Evolutionary conservation across 2,797 vertebrate species (phyloP).

Genomic region (Sternarchorhynchus goeldii): DNA sequence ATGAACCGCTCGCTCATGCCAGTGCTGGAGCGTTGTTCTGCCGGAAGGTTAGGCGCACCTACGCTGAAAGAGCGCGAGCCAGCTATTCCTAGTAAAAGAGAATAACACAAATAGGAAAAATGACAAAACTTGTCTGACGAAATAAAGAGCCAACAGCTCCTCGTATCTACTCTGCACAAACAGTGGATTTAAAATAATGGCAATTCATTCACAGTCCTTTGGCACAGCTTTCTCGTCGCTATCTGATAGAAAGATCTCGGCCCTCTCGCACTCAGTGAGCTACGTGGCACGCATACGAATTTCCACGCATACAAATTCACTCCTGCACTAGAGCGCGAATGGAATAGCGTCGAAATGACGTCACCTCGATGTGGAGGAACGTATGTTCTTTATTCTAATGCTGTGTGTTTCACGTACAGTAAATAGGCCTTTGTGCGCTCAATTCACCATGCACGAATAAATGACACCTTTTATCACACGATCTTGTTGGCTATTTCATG

Average conservation of each 20-base stretch:
- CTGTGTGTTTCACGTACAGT: conserved; percentile 18
- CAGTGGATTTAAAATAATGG: conserved; percentile 28
- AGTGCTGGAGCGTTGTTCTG: conserved; percentile 28
- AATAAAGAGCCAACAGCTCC: conserved; percentile 30
- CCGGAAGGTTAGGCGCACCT: conserved; percentile 37
- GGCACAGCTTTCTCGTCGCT: conserved; percentile 42
- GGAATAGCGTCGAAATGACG: conserved; percentile 45
- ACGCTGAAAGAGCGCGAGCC: conserved; percentile 23
- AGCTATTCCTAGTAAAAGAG: conserved; percentile 12
- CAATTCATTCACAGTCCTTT: conserved; percentile 43
- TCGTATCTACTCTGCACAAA: conserved; percentile 24
- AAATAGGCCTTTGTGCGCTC: conserved; percentile 16
- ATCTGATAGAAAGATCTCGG: conserved; percentile 56
- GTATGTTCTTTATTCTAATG: conserved; percentile 31
- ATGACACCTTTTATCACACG: not conserved
- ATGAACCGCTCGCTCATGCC: conserved; percentile 18
- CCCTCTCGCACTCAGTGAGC: conserved; percentile 55
- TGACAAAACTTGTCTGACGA: conserved; percentile 28
- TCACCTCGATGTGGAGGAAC: conserved; percentile 47
- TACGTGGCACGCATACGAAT: conserved; percentile 61
- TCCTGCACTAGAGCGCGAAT: conserved; percentile 36
- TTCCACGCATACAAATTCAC: conserved; percentile 50
- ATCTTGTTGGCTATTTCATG: too few relatives aligned
- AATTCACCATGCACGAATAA: not conserved
- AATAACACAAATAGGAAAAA: conserved; percentile 37